These are phyloP conservation scores for Habropoda laboriosa DNA, from an alignment of 1,140 invertebrate genomes.

Conservation along the genomic window DNA sequence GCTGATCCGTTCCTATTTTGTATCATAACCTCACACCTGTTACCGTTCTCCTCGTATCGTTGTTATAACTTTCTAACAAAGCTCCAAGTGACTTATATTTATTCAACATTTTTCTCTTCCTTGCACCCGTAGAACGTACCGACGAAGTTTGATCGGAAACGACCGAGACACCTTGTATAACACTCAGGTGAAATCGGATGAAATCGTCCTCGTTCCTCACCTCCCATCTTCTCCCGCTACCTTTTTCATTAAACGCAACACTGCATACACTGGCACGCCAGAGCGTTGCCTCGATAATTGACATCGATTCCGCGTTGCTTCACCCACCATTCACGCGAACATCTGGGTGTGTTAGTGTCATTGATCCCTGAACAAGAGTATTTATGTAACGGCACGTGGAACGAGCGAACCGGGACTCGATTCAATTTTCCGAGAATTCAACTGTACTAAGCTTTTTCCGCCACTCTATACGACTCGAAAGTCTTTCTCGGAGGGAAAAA, in stretches of 20 bases:
- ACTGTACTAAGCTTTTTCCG: not conserved
- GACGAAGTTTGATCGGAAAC: no score
- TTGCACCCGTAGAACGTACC: no score
- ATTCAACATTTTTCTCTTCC: no score
- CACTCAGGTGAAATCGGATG: no score
- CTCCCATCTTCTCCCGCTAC: not conserved
- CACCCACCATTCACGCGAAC: constrained; percentile 40
- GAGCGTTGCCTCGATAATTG: constrained; percentile 2
- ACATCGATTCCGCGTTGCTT: constrained; percentile 18
- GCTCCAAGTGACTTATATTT: no score
- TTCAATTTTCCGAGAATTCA: constrained; percentile 17
- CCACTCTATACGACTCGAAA: not conserved
- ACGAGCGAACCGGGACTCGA: constrained; percentile 21
- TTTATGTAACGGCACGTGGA: constrained; percentile 49
- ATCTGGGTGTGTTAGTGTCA: constrained; percentile 45
- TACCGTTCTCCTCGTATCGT: no score
- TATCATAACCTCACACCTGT: no score
- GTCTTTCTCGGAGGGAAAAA: not conserved
- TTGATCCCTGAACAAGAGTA: constrained; percentile 45
- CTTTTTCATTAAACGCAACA: not conserved
- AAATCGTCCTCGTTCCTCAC: not conserved
- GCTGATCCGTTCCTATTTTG: no score
- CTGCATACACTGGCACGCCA: rapidly evolving
- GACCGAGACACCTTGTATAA: no score
- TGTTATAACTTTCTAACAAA: no score